Conservation (phyloP, 2,888 invertebrate genomes). For the Hetaerina titia region DNA sequence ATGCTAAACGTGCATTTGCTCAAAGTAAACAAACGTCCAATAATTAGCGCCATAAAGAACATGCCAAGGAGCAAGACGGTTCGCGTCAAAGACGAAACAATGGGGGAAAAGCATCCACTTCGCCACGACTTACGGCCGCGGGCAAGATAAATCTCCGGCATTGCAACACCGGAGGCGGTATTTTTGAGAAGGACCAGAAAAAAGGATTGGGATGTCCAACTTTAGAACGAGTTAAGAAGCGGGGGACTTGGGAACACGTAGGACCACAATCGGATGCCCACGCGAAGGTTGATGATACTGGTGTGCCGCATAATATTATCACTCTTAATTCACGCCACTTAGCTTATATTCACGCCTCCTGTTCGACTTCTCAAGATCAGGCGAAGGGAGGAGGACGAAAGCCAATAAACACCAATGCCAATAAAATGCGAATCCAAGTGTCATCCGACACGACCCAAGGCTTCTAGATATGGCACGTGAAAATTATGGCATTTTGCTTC, state of each 20-base stretch:
- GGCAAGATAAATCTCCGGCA: neutral
- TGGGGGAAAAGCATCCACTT: neutral
- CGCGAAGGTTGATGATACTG: neutral
- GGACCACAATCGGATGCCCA: neutral
- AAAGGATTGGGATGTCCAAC: conserved; percentile 50
- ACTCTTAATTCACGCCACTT: neutral
- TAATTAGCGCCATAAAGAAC: neutral
- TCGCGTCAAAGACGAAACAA: neutral
- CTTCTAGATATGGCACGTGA: neutral
- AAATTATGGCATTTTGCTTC: conserved; percentile 1
- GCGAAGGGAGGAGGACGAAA: neutral
- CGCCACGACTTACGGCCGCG: neutral
- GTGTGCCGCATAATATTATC: neutral
- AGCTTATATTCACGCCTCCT: neutral
- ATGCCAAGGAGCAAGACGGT: neutral
- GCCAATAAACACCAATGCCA: neutral
- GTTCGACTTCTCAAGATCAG: neutral
- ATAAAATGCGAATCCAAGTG: neutral
- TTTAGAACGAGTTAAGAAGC: conserved; percentile 46
- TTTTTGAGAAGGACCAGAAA: conserved; percentile 45
- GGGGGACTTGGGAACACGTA: neutral
- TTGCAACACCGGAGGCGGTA: conserved; percentile 62
- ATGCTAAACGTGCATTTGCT: neutral
- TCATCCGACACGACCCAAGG: neutral
- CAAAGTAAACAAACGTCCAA: neutral